Evolutionary conservation across 2,113 vertebrate species (phyloP).

Genomic region (Lontra canadensis): DNA sequence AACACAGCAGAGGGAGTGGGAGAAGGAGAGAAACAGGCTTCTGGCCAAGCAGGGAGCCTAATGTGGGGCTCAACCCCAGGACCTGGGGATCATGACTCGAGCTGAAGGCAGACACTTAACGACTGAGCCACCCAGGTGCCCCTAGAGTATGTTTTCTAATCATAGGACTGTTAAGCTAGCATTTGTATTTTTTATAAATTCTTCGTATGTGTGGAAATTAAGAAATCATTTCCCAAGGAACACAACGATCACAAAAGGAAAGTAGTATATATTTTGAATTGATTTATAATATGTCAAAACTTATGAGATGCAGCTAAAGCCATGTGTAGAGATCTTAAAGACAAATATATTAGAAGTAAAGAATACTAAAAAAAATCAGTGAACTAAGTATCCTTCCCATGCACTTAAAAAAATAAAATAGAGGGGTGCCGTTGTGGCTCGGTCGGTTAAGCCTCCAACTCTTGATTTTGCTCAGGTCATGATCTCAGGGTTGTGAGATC

Average conservation of each 20-base stretch:
- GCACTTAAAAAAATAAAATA: not conserved
- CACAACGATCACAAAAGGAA: not conserved
- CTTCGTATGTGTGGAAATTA: not conserved
- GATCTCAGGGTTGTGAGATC: not conserved
- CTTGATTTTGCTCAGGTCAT: not conserved
- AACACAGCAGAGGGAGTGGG: no score
- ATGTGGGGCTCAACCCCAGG: no score
- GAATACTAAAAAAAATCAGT: not conserved
- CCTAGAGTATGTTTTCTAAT: not conserved
- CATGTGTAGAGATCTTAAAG: not conserved
- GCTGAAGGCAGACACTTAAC: no score
- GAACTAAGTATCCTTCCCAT: not conserved
- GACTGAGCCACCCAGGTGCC: no score
- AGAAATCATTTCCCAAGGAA: conserved; percentile 2
- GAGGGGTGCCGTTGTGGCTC: not conserved
- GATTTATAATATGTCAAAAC: not conserved
- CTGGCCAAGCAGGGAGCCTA: no score
- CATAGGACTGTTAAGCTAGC: not conserved
- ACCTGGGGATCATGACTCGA: no score
- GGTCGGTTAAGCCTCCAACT: not conserved
- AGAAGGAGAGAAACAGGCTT: no score
- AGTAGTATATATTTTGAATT: not conserved
- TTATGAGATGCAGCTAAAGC: not conserved
- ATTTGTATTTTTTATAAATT: not conserved
- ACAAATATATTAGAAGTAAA: not conserved